These are phyloP conservation scores for Lepidurus arcticus DNA, from an alignment of 1,140 invertebrate species.

Conservation along the genomic window DNA sequence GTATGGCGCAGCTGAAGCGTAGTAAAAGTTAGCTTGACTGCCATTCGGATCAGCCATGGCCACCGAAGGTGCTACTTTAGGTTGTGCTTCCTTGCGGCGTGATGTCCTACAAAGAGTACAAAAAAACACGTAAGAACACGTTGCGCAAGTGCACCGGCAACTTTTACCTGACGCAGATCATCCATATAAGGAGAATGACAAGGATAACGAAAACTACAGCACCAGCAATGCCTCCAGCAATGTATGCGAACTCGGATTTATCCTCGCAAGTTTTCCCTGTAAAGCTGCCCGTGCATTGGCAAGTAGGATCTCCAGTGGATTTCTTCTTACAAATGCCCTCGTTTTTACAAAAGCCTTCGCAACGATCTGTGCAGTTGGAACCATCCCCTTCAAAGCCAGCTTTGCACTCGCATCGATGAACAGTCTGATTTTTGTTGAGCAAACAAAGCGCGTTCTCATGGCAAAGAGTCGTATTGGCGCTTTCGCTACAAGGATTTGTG, in stretches of 20 bases:
- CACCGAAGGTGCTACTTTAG: conserved; percentile 78
- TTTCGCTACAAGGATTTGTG: conserved; percentile 78
- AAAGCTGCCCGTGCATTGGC: conserved; percentile 82
- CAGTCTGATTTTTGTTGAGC: conserved; percentile 72
- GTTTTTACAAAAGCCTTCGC: conserved; percentile 81
- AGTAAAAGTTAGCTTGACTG: conserved; percentile 87
- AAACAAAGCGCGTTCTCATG: conserved; percentile 83
- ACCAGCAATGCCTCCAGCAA: conserved; percentile 84
- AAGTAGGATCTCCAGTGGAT: conserved; percentile 65
- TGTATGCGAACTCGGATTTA: conserved; percentile 90
- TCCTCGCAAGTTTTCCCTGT: conserved; percentile 83
- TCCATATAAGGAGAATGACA: conserved; percentile 87
- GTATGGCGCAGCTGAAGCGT: conserved; percentile 71
- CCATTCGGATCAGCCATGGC: conserved; percentile 44
- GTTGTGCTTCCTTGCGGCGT: conserved; percentile 60
- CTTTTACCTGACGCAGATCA: conserved; percentile 82
- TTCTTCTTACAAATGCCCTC: conserved; percentile 81
- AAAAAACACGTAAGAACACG: not conserved
- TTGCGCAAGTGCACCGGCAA: conserved; percentile 12
- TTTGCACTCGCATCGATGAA: conserved; percentile 89
- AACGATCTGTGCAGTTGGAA: conserved; percentile 65
- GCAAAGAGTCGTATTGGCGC: conserved; percentile 75
- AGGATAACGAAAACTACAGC: conserved; percentile 87
- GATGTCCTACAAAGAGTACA: conserved; percentile 55
- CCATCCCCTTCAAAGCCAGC: conserved; percentile 87